Percentiles rank a stretch among this genome's conserved stretches.
Conservation (phyloP, 2,888 invertebrate genomes). For the Orthosia cruda region DNA sequence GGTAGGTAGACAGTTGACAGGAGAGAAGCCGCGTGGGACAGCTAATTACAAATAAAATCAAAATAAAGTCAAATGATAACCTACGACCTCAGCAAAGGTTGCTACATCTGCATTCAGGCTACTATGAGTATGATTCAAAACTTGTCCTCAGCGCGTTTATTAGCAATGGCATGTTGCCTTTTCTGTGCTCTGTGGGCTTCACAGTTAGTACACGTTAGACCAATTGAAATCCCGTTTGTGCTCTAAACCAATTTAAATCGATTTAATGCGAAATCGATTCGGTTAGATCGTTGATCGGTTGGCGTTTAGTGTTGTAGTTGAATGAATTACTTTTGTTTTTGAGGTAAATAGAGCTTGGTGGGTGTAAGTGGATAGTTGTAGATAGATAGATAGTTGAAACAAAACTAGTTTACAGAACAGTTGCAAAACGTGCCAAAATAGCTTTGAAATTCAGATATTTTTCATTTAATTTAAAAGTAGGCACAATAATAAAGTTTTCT, state of each 20-base stretch:
- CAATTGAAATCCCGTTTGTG: constrained; percentile 68
- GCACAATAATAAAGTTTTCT: too few species aligned
- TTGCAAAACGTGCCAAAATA: neutral
- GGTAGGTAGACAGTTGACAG: too few species aligned
- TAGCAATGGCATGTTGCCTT: too few species aligned
- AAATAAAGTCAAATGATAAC: too few species aligned
- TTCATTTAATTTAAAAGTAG: neutral
- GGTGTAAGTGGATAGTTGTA: neutral
- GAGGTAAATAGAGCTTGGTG: constrained; percentile 23
- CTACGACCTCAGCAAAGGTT: too few species aligned
- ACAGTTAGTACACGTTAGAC: constrained; percentile 56
- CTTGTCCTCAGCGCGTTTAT: too few species aligned
- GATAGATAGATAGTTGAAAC: neutral
- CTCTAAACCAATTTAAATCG: constrained; percentile 62
- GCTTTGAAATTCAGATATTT: neutral
- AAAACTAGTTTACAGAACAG: too few species aligned
- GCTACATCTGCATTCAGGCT: too few species aligned
- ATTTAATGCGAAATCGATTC: constrained; percentile 66
- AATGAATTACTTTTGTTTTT: constrained; percentile 35
- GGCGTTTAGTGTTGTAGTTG: constrained; percentile 35
- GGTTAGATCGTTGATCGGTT: constrained; percentile 49
- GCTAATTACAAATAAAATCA: too few species aligned
- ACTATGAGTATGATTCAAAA: too few species aligned
- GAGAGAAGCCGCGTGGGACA: too few species aligned
- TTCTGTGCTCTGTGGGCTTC: constrained; percentile 12